phyloP scores from a whole-genome alignment of 2,888 invertebrate genomes.

The Heliconius aoede region DNA sequence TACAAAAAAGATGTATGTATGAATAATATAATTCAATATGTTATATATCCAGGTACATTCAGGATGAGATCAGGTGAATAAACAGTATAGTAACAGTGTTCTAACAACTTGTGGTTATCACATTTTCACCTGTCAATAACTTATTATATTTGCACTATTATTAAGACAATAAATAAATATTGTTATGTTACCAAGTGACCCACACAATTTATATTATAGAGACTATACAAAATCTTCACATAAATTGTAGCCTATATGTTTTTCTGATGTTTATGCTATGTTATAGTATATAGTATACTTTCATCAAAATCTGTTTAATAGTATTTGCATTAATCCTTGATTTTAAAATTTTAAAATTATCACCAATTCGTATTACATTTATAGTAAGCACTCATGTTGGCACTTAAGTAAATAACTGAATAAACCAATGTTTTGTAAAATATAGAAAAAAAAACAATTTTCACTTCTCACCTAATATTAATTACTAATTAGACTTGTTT shows the following conservation, averaged over 20 bases:
- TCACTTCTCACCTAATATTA: background rate
- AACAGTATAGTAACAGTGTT: constrained; percentile 29
- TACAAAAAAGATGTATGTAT: background rate
- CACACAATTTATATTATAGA: no score
- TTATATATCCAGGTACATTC: constrained; percentile 61
- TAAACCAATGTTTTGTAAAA: background rate
- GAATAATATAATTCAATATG: constrained; percentile 38
- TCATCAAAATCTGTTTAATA: no score
- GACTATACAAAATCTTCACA: no score
- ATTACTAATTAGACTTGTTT: background rate
- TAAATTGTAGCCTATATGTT: no score
- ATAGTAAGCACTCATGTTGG: background rate
- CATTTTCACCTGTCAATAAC: constrained; percentile 13
- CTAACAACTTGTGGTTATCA: constrained; percentile 33
- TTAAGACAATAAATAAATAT: background rate
- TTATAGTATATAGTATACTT: no score
- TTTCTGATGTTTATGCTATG: no score
- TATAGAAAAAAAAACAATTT: background rate
- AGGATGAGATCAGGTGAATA: constrained; percentile 61
- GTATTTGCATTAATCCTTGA: background rate
- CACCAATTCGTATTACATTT: background rate
- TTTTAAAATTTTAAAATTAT: background rate
- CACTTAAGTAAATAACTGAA: background rate
- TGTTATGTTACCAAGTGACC: no score
- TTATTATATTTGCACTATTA: background rate